Conservation (phyloP, 2,888 invertebrate species). For the Lasioglossum leucozonium region DNA sequence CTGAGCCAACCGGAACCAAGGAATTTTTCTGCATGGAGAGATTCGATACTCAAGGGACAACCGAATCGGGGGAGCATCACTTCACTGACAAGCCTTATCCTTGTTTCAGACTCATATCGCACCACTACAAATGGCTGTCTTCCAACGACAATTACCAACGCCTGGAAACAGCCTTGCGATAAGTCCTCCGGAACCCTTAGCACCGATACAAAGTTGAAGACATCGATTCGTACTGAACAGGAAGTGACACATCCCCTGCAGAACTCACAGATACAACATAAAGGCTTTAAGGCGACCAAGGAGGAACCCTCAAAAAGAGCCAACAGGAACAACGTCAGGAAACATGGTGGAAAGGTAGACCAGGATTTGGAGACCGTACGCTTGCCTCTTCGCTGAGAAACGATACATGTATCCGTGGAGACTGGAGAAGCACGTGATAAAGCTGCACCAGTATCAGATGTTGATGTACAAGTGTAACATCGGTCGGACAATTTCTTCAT, state of each 20-base stretch:
- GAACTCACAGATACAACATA: not conserved
- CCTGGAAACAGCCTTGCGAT: not conserved
- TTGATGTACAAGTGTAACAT: too few species aligned
- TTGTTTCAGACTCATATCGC: constrained; percentile 71
- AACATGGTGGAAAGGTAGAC: constrained; percentile 49
- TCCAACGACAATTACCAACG: not conserved
- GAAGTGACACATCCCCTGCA: not conserved
- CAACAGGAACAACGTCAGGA: not conserved
- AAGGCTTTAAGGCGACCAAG: not conserved
- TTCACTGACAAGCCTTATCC: constrained; percentile 62
- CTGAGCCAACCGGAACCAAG: not conserved
- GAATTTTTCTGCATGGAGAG: not conserved
- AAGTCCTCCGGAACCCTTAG: too few species aligned
- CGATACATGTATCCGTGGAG: constrained; percentile 59
- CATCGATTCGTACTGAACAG: too few species aligned
- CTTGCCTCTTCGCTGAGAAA: constrained; percentile 69
- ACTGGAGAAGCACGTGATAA: constrained; percentile 67
- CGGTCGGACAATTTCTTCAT: too few species aligned
- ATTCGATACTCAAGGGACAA: not conserved
- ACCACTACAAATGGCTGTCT: constrained; percentile 39
- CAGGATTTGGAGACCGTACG: constrained; percentile 51
- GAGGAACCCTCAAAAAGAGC: not conserved
- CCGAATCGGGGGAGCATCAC: not conserved
- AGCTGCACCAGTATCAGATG: too few species aligned
- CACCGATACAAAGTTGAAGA: too few species aligned